These are phyloP conservation scores for Sphaerodactylus townsendi DNA, from an alignment of 2,113 vertebrate genomes.

Conservation along the genomic window DNA sequence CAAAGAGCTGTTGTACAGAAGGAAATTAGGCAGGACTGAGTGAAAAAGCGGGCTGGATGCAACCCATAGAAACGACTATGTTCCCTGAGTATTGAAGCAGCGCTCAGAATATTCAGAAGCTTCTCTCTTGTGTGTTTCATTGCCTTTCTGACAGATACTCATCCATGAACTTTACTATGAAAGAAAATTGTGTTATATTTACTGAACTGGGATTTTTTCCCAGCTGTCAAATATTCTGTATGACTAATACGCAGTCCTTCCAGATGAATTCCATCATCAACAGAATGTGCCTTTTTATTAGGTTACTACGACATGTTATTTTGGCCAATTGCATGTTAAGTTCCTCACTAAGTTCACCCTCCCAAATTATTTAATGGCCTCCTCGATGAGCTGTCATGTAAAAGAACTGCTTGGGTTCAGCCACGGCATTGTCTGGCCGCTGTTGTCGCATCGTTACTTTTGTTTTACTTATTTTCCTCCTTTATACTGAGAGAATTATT, in stretches of 20 bases:
- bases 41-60: too few relatives aligned
- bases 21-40: too few relatives aligned
- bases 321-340: conserved; percentile 37
- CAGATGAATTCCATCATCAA: conserved; percentile 37
- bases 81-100: too few relatives aligned
- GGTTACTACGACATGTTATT: conserved; percentile 22
- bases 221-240: neutral
- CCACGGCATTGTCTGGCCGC: neutral
- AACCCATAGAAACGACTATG: too few relatives aligned
- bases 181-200: neutral
- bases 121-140: too few relatives aligned
- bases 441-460: neutral
- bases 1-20: too few relatives aligned
- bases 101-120: too few relatives aligned
- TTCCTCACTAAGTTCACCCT: neutral
- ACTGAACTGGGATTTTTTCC: neutral
- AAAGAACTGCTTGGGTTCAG: neutral
- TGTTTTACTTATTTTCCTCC: conserved; percentile 7
- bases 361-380: conserved; percentile 12
- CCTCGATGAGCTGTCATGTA: neutral
- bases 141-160: too few relatives aligned
- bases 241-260: conserved; percentile 33
- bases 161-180: too few relatives aligned
- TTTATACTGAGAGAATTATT: conserved; percentile 14
- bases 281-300: conserved; percentile 41